Conservation (phyloP, 2,888 invertebrate genomes). For the Dicyrtoma fusca region DNA sequence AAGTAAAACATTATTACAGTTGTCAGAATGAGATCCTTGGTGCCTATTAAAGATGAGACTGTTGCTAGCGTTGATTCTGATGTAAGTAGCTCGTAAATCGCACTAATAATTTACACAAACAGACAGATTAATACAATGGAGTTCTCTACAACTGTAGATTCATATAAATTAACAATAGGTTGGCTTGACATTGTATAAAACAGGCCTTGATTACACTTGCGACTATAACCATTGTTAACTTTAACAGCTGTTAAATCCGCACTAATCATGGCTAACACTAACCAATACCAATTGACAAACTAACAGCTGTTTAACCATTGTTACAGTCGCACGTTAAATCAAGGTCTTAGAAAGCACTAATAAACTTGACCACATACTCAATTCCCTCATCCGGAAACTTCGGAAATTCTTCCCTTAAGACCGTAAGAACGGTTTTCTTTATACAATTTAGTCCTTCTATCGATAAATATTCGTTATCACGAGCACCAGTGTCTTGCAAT, state of each 20-base stretch:
- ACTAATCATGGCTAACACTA: too few species aligned
- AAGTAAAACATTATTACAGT: neutral
- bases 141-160: too few species aligned
- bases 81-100: constrained; percentile 69
- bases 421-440: constrained; percentile 68
- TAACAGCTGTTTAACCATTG: too few species aligned
- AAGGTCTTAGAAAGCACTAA: too few species aligned
- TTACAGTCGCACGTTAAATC: too few species aligned
- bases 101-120: constrained; percentile 59
- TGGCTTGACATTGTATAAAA: too few species aligned
- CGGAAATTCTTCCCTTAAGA: constrained; percentile 72
- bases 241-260: too few species aligned
- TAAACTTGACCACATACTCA: constrained; percentile 60
- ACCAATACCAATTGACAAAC: too few species aligned
- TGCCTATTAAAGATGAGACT: constrained; percentile 75
- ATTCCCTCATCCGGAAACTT: constrained; percentile 77
- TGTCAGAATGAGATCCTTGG: constrained; percentile 75
- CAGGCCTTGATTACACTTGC: too few species aligned
- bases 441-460: constrained; percentile 71
- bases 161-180: too few species aligned
- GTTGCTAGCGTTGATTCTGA: constrained; percentile 70
- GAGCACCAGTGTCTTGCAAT: constrained; percentile 64
- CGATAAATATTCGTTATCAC: constrained; percentile 72
- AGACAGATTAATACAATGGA: too few species aligned
- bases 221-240: too few species aligned